Percentiles rank a stretch among this genome's conserved stretches.
Conservation (phyloP, 1,140 invertebrate species). For the Orius laevigatus region DNA sequence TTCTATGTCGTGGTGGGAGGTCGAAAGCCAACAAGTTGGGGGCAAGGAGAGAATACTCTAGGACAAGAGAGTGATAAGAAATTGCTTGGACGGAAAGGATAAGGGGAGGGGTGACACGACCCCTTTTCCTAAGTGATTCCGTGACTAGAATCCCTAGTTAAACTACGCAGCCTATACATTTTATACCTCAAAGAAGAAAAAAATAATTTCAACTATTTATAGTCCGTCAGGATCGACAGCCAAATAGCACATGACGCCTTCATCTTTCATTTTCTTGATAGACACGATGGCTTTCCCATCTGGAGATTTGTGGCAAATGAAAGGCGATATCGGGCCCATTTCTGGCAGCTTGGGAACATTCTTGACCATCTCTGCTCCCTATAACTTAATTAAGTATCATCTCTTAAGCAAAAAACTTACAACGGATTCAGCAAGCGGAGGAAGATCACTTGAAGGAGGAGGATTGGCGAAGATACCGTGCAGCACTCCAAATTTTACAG, state of each 20-base stretch:
- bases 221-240: conserved; percentile 29
- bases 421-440: conserved; percentile 27
- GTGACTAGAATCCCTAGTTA: too few species aligned
- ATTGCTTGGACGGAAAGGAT: too few species aligned
- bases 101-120: too few species aligned
- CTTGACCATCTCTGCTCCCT: conserved; percentile 20
- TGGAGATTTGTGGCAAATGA: conserved; percentile 28
- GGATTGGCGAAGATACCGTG: conserved; percentile 29
- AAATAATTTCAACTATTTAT: background rate
- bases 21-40: too few species aligned
- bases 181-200: too few species aligned
- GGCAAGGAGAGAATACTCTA: too few species aligned
- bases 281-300: conserved; percentile 32
- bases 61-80: too few species aligned
- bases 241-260: conserved; percentile 34
- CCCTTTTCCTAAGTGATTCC: too few species aligned
- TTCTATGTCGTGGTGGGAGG: too few species aligned
- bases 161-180: too few species aligned
- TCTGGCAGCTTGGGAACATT: conserved; percentile 26
- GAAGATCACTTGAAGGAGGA: conserved; percentile 25
- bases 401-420: too few species aligned
- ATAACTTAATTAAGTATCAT: too few species aligned
- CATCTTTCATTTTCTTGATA: conserved; percentile 29
- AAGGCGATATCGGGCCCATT: conserved; percentile 30
- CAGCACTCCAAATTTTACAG: conserved; percentile 28